phyloP scores from a whole-genome alignment of 2,113 vertebrate species.

The Pseudopodoces humilis region DNA sequence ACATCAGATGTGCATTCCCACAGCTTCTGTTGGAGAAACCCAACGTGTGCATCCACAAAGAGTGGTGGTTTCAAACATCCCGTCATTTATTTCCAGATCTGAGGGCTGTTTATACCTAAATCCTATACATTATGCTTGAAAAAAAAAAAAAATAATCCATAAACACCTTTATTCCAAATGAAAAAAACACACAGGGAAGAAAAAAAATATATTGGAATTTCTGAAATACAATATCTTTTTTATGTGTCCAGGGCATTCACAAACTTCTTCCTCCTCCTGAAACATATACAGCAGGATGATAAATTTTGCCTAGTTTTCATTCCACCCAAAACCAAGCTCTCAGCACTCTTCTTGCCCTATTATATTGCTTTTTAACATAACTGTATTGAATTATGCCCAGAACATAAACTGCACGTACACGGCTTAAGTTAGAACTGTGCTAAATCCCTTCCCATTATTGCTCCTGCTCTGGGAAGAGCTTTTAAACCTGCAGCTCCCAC shows the following conservation, averaged over 20 bases:
- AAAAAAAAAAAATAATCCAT: no score
- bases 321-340: neutral
- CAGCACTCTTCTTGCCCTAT: neutral
- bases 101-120: neutral
- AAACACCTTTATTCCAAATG: neutral
- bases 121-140: rapidly evolving
- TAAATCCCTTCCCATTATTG: neutral
- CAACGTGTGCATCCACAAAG: neutral
- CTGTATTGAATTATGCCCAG: neutral
- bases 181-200: neutral
- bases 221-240: neutral
- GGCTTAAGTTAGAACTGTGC: neutral
- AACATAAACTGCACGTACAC: neutral
- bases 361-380: neutral
- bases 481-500: neutral
- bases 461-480: neutral
- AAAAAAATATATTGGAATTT: neutral
- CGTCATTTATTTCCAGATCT: neutral
- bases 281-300: neutral
- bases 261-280: neutral
- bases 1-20: neutral
- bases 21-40: neutral
- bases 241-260: neutral
- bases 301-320: neutral
- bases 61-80: neutral